Evolutionary conservation across 2,888 invertebrate species (phyloP), one percentile per base, ranked within the genome.

Genomic region (Ichneumoninae sp.): DNA sequence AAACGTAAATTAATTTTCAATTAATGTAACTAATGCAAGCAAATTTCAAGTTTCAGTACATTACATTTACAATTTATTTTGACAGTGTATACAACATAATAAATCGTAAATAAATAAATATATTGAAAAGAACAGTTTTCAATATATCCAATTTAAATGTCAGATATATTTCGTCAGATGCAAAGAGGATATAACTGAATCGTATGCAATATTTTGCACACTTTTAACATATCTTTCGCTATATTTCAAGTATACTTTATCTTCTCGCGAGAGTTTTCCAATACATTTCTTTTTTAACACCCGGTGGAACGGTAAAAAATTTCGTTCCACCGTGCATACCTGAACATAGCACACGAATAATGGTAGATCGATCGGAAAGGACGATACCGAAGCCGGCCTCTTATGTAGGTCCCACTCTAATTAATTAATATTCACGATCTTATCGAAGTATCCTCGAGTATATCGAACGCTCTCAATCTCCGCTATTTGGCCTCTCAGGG

Each of bases 351-450:
- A 36, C 6, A 62, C 36, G n/a, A 30, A 4, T 57, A 72, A 54
- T 22, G 22, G 70, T 33, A n/a, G 50, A 70, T 70, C 52, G 50
- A 70, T 70, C 30, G 19, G 33, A 33, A 30, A 70, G 33, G 50
- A 22, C 50, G 16, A 22, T 57, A 22, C 36, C 22, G 57, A 57
- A 40, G 30, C 71, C n/a, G 66, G 36, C 30, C 16, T 36, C 57
- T 71, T 69, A 54, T 62, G 69, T 40, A 50, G 54, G 26, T 72
- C 10, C 13, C 66, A 68, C 36, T 16, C 36, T 50, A 57, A 78
- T 82, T 78, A 78, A 78, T 82, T 82, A 78, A 78, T 82, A 82
- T 82, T 82, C 82, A 82, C 72, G 82, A 78, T 78, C 50, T 82
- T 82, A 78, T 82, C 82, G 72, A 78, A 78, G 72, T 69, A 78